Conservation (phyloP, 2,797 vertebrate genomes). For the Rhincodon typus region DNA sequence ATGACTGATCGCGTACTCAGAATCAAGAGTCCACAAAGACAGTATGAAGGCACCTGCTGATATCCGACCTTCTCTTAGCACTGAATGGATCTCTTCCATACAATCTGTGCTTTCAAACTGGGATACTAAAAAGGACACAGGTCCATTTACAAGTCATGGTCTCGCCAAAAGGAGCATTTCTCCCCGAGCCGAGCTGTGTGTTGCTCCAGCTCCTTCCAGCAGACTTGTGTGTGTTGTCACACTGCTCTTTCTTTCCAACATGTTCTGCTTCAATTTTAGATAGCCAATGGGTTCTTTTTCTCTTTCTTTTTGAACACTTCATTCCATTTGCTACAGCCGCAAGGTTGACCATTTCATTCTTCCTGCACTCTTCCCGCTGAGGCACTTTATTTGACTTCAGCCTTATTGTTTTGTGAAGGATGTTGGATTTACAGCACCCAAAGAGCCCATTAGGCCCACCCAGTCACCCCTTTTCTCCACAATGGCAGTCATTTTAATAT, state of each 20-base stretch:
- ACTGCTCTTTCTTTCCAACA: not conserved
- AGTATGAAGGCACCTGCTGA: not conserved
- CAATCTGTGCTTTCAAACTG: not conserved
- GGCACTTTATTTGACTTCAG: not conserved
- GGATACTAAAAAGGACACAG: not conserved
- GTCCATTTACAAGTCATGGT: not conserved
- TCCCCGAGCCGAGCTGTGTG: not conserved
- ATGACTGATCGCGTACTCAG: not conserved
- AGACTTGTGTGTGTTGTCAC: not conserved
- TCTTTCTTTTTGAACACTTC: not conserved
- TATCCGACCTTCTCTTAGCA: not conserved
- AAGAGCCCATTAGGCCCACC: not conserved
- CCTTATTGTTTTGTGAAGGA: not conserved
- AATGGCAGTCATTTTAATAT: not conserved
- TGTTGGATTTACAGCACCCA: not conserved
- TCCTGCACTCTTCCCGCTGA: not conserved
- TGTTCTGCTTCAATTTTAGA: not conserved
- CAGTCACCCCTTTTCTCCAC: not conserved
- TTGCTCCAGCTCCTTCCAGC: not conserved
- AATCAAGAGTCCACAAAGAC: not conserved
- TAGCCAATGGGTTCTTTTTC: not conserved
- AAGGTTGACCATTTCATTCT: not conserved
- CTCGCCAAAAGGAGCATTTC: not conserved
- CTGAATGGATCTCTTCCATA: not conserved
- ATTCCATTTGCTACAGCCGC: not conserved